Evolutionary conservation across 2,113 vertebrate species (phyloP).

Genomic region (Phyllostomus hastatus): DNA sequence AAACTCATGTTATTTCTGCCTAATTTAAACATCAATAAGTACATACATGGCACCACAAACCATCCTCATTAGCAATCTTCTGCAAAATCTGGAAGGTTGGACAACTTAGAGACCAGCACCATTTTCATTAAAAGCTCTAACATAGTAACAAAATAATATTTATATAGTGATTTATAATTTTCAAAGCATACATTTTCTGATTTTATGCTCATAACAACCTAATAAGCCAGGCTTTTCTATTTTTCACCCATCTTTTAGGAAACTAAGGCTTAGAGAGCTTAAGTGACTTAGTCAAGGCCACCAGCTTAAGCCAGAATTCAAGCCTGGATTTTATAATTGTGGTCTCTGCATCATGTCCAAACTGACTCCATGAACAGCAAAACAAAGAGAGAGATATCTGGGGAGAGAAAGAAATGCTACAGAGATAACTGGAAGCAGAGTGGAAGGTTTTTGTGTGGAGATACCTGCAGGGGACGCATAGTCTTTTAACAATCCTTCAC

Average conservation of each 20-base stretch:
- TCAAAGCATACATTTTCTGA: slow-evolving; percentile 8
- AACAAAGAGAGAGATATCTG: background rate
- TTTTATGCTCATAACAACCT: background rate
- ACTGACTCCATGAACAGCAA: background rate
- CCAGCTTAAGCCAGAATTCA: background rate
- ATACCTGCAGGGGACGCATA: background rate
- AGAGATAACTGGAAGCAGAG: background rate
- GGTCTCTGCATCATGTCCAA: background rate
- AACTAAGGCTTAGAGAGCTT: background rate
- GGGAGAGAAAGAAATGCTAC: background rate
- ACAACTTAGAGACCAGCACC: background rate
- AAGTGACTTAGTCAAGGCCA: slow-evolving; percentile 20
- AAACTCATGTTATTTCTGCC: background rate
- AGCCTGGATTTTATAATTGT: background rate
- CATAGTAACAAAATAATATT: background rate
- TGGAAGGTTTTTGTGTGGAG: background rate
- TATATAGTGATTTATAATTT: background rate
- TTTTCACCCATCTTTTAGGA: slow-evolving; percentile 30
- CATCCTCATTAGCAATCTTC: background rate
- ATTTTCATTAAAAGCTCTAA: slow-evolving; percentile 20
- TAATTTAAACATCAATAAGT: background rate
- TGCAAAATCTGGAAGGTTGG: slow-evolving; percentile 8
- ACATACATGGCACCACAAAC: background rate
- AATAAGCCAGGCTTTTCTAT: background rate
- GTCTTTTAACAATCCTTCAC: background rate